These are phyloP conservation scores for Agraylea sexmaculata DNA, from an alignment of 1,140 invertebrate species.

Conservation along the genomic window DNA sequence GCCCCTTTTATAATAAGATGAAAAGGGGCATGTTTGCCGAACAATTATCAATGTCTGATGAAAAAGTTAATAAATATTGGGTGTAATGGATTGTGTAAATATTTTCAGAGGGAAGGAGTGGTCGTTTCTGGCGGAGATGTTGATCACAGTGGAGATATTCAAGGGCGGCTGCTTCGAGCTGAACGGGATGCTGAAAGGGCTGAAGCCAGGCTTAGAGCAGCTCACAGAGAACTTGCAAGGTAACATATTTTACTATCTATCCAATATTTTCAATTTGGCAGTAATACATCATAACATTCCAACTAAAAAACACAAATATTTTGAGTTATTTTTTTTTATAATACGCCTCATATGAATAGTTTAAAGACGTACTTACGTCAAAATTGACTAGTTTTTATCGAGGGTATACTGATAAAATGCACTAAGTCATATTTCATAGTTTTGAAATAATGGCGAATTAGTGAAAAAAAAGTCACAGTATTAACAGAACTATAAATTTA, in stretches of 20 bases:
- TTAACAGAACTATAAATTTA: too few species aligned
- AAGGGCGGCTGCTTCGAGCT: constrained; percentile 16
- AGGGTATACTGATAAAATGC: too few species aligned
- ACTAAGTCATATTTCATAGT: too few species aligned
- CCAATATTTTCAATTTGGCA: neutral
- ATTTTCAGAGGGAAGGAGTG: constrained; percentile 17
- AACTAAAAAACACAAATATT: constrained; percentile 9
- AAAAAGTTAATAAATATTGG: neutral
- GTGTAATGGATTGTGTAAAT: constrained; percentile 2
- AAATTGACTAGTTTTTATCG: too few species aligned
- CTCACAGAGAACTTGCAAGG: constrained; percentile 18
- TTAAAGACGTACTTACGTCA: too few species aligned
- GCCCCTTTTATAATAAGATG: too few species aligned
- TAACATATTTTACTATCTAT: constrained; percentile 5
- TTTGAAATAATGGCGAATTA: too few species aligned
- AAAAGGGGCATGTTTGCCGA: too few species aligned
- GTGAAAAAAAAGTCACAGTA: too few species aligned
- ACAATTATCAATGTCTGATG: too few species aligned
- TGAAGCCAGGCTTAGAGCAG: constrained; percentile 15
- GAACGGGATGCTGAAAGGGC: constrained; percentile 20
- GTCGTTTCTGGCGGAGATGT: constrained; percentile 18
- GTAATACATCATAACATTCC: neutral
- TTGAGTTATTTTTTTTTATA: too few species aligned
- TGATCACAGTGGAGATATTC: constrained; percentile 12
- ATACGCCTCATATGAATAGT: too few species aligned